These are phyloP conservation scores for Ahaetulla prasina DNA, from an alignment of 2,113 vertebrate genomes.

Conservation along the genomic window DNA sequence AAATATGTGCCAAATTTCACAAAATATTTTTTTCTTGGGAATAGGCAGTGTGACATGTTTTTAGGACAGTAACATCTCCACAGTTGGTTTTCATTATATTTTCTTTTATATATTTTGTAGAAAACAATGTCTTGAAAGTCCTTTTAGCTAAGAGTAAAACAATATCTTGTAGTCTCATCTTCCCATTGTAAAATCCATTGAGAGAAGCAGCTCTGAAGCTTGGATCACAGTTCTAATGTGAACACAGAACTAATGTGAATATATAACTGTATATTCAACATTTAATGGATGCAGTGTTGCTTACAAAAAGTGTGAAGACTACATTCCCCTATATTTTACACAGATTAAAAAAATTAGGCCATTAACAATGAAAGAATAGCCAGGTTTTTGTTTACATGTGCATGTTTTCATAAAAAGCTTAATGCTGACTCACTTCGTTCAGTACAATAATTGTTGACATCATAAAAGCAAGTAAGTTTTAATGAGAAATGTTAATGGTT, in stretches of 20 bases:
- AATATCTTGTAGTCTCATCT: not conserved
- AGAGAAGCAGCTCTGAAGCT: rapidly evolving
- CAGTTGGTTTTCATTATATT: not conserved
- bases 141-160: not conserved
- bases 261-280: not conserved
- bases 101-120: not conserved
- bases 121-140: not conserved
- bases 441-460: not conserved
- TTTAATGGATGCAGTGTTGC: constrained; percentile 30
- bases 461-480: not conserved
- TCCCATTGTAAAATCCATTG: not conserved
- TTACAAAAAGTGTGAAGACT: constrained; percentile 25
- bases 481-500: not conserved
- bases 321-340: constrained; percentile 3
- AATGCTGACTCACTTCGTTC: not conserved
- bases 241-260: too few species aligned
- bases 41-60: not conserved
- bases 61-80: not conserved
- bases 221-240: not conserved
- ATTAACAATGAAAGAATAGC: constrained; percentile 6
- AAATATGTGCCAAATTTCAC: not conserved
- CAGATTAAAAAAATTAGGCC: not conserved
- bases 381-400: not conserved
- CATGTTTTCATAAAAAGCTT: not conserved
- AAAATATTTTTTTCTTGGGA: constrained; percentile 21